A percentile compares a stretch with the other conserved stretches of the same genome.
Conservation (phyloP, 2,888 invertebrate genomes). For the Philonicus albiceps region DNA sequence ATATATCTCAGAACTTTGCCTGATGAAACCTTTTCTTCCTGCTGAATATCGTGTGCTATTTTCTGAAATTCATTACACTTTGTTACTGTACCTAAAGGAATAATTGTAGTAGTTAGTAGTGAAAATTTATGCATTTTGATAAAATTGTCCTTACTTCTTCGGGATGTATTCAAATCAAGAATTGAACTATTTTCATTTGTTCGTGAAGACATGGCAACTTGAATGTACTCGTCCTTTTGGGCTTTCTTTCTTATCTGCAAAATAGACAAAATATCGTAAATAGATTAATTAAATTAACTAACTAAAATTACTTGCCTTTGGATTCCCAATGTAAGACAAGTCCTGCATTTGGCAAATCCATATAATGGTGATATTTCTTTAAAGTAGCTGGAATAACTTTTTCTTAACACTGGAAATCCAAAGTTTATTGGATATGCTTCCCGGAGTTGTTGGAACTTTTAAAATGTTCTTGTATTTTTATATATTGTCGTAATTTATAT, state of each 20-base stretch:
- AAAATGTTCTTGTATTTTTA: neutral
- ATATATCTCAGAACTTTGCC: neutral
- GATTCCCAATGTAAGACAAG: conserved; percentile 46
- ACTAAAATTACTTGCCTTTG: conserved; percentile 15
- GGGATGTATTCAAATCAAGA: neutral
- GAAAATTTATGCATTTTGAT: neutral
- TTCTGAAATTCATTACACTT: neutral
- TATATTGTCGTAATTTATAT: no score
- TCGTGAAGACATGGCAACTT: neutral
- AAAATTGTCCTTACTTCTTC: neutral
- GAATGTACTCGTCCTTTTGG: neutral
- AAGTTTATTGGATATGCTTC: conserved; percentile 15
- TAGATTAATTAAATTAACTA: neutral
- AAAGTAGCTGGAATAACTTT: neutral
- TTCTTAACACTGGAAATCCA: conserved; percentile 45
- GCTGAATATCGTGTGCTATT: neutral
- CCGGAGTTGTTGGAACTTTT: neutral
- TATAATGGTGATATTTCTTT: neutral
- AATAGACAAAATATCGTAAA: neutral
- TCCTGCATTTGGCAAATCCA: neutral
- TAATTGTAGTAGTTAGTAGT: neutral
- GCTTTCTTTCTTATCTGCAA: neutral
- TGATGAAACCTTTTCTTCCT: neutral
- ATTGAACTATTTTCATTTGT: neutral
- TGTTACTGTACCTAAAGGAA: neutral